phyloP scores from a whole-genome alignment of 2,113 vertebrate genomes.

The Cranoglanis bouderius region DNA sequence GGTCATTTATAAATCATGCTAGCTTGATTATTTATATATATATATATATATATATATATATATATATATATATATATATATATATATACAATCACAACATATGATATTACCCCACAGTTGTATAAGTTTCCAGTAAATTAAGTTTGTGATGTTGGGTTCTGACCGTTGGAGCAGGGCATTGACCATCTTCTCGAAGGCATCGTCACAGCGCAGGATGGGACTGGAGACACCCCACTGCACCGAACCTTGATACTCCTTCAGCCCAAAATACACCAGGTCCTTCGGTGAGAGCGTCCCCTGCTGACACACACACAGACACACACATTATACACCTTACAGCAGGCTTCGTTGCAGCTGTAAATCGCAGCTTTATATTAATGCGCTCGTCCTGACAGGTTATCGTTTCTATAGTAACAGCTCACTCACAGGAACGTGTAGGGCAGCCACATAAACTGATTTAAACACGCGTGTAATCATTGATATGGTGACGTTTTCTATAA shows the following conservation, averaged over 20 bases:
- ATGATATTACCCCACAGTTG: background rate
- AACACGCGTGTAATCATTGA: background rate
- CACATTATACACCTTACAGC: background rate
- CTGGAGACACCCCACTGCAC: slow-evolving; percentile 95
- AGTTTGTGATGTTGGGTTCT: slow-evolving; percentile 27
- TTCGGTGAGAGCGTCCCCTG: slow-evolving; percentile 80
- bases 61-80: background rate
- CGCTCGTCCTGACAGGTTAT: no score
- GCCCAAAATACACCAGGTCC: slow-evolving; percentile 89
- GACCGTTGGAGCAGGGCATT: slow-evolving; percentile 91
- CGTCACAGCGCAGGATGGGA: slow-evolving; percentile 92
- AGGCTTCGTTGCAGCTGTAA: background rate
- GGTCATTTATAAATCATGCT: background rate
- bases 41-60: no score
- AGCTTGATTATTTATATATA: background rate
- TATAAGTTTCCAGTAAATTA: background rate
- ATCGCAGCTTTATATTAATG: no score
- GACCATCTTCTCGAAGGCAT: slow-evolving; percentile 98
- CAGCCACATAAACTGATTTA: no score
- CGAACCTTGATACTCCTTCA: slow-evolving; percentile 92
- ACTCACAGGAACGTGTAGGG: background rate
- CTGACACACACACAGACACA: slow-evolving; percentile 46
- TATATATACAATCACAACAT: background rate
- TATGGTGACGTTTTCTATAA: background rate
- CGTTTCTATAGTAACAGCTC: no score